A percentile compares a stretch with the other conserved stretches of the same genome.
Evolutionary conservation across 2,888 invertebrate species (phyloP).

Genomic region (Drosophila cracens): DNA sequence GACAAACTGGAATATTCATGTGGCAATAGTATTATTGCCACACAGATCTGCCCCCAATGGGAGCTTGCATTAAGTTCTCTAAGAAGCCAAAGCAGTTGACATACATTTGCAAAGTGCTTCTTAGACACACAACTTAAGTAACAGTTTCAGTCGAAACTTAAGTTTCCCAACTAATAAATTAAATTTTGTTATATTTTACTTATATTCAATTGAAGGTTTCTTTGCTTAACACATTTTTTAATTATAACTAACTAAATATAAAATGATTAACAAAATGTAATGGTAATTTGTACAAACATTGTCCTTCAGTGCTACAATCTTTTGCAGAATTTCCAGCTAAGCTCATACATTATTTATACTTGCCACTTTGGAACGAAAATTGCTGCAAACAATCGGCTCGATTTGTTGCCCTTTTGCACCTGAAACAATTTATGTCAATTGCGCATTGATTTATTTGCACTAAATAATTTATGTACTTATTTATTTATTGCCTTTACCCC

Average conservation of each 20-base stretch:
- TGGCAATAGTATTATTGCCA: conserved; percentile 22
- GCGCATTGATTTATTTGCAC: conserved; percentile 54
- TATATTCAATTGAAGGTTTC: background rate
- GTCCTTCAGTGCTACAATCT: background rate
- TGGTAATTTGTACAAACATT: background rate
- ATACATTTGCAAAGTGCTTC: conserved; percentile 7
- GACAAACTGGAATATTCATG: conserved; percentile 44
- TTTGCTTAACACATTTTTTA: no score
- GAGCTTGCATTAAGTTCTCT: background rate
- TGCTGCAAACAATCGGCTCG: conserved; percentile 44
- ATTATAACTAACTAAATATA: no score
- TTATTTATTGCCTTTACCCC: conserved; percentile 49
- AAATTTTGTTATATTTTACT: background rate
- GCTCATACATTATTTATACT: background rate
- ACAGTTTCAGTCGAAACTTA: background rate
- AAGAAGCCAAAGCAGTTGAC: conserved; percentile 17
- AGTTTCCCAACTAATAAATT: background rate
- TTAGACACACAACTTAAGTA: background rate
- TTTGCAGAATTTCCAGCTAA: background rate
- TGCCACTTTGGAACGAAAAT: background rate
- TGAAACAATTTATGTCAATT: conserved; percentile 51
- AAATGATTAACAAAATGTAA: background rate
- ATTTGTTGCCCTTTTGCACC: conserved; percentile 33
- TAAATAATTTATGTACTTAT: conserved; percentile 50
- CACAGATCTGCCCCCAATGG: background rate